Evolutionary conservation across 2,888 invertebrate species (phyloP), one percentile per base, ranked within the genome.

Genomic region (Nemoura dubitans): DNA sequence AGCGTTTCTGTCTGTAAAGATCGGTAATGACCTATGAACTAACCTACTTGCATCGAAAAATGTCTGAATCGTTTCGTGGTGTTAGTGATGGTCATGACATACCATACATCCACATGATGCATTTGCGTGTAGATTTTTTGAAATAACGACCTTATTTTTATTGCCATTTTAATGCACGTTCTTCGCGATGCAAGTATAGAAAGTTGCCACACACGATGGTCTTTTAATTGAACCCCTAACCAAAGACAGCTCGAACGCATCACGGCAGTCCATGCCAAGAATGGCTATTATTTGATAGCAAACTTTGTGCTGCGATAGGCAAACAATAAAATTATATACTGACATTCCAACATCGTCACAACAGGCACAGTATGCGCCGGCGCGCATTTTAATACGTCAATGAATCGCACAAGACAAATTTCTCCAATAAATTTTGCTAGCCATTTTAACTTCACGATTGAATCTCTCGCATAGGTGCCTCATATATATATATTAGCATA

Each of bases 221-320:
- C 59, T 59, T 59, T 59, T 59, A 59, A 59, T 59, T 59, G 59
- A 59, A 59, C 59, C 59, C 59, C 59, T 59, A 59, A 59, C 21
- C 2, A 14, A 59, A 59, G 21, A 21, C 14, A 59, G 14, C 59
- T 59, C 21, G 59, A 21, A 59, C 59, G 21, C 21, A 36, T 36
- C 21, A 59, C 10, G 14, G 59, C 10, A 10, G 59, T 7, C 59
- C 21, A 59, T 59, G 14, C 59, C 21, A 21, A 21, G 59, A 21
- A 2, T 59, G 3, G 59, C 59, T 21, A 59, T 59, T 1, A 7
- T 59, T 59, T 59, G 36, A 36, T 6, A 10, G 10, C 36, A 36
- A 10, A 36, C 36, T 10, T 36, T 36, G n/a, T 36, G 36, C 36
- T 59, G 59, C 21, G 59, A 59, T n/a, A n/a, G 21, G 2, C 21